Evolutionary conservation across 2,888 invertebrate species (phyloP), one percentile per base, ranked within the genome.

Genomic region (Melanophora roralis): DNA sequence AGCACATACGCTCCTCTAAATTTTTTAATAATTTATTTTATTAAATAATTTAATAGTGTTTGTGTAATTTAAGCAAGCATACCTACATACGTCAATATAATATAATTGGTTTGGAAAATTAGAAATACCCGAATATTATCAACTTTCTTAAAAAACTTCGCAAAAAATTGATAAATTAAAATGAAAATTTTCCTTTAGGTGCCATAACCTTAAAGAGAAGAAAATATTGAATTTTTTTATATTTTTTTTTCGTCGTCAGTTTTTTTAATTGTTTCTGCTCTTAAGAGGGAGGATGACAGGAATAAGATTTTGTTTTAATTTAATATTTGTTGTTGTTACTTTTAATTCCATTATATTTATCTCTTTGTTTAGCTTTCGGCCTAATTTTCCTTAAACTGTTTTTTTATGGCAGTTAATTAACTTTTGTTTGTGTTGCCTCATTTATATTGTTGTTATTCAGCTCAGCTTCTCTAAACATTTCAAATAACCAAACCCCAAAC

Each of bases 401-500:
- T 68, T 72, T 76, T 76, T 76, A 80, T 80, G 76, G 67, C 76
- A 80, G 76, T 76, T 80, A 80, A 80, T 80, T 80, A 80, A 80
- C 80, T 80, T 80, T 76, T 80, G 80, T 80, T 80, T 80, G 73
- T 80, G 72, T 72, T 73, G 57, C 49, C 53, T 49, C 72, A 76
- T 80, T 80, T 76, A 72, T 80, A 49, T 71, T 57, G 40, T 43
- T 67, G 38, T 49, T 27, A 27, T 27, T 76, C 34, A 62, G 67
- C 53, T 51, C 7, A 53, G 57, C 57, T 73, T 38, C 36, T 67
- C 53, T 79, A 55, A 57, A 67, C 55, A 71, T 62, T 62, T 60
- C 38, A 38, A 64, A 73, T 32, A 40, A 47, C 19, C 8, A 27
- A 27, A 23, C 34, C 5, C 19, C 11, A 12, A 11, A 4, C 14